Evolutionary conservation across 2,797 vertebrate species (phyloP).

Genomic region (Pitangus sulphuratus): DNA sequence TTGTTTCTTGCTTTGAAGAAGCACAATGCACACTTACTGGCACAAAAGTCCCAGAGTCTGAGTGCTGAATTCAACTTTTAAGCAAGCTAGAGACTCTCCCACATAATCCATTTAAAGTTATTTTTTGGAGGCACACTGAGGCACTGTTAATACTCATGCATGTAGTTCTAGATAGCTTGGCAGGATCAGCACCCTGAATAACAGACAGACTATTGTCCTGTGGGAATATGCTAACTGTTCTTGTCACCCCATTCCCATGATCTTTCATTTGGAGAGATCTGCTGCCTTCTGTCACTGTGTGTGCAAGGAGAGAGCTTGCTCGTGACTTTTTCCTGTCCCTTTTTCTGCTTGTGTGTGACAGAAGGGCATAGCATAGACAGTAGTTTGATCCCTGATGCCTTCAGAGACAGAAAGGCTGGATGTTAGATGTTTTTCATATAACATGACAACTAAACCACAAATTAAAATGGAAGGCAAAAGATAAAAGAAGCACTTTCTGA

Average conservation of each 20-base stretch:
- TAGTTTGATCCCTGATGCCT: neutral
- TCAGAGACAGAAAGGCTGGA: neutral
- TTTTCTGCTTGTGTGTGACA: neutral
- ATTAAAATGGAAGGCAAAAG: neutral
- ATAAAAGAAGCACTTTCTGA: neutral
- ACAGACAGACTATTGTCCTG: neutral
- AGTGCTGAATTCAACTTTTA: neutral
- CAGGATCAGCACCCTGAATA: neutral
- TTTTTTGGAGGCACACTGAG: neutral
- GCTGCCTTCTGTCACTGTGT: neutral
- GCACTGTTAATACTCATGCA: neutral
- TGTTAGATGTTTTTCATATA: neutral
- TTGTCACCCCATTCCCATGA: neutral
- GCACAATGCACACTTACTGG: neutral
- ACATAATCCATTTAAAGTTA: neutral
- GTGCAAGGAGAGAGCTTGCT: neutral
- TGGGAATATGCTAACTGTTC: slow-evolving; percentile 20
- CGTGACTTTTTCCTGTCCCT: neutral
- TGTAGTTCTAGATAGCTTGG: neutral
- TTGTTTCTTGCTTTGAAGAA: neutral
- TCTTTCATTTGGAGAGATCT: slow-evolving; percentile 12
- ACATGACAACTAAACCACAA: neutral
- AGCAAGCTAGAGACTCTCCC: neutral
- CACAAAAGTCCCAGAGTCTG: neutral
- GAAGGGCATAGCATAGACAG: neutral